Conservation (phyloP, 2,888 invertebrate species). For the Cryptops parisi region DNA sequence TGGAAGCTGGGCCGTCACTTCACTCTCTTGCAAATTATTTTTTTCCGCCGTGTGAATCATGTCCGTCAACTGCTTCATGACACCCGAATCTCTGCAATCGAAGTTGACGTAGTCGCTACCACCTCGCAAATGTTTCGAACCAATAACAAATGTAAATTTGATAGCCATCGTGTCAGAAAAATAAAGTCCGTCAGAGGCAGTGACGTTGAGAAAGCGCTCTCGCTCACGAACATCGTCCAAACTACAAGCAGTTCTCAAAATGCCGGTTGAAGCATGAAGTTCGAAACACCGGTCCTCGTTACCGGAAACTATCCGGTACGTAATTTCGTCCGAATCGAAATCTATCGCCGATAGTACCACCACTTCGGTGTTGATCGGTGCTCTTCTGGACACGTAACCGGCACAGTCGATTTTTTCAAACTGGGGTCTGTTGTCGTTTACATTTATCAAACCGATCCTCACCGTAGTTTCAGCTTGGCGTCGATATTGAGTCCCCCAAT, state of each 20-base stretch:
- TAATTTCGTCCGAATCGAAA: constrained; percentile 81
- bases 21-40: constrained; percentile 39
- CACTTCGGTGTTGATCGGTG: constrained; percentile 65
- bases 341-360: constrained; percentile 83
- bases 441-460: constrained; percentile 60
- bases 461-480: constrained; percentile 80
- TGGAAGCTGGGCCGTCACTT: constrained; percentile 40
- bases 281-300: constrained; percentile 83
- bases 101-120: constrained; percentile 37
- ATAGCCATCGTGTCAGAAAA: constrained; percentile 73
- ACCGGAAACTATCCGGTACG: constrained; percentile 71
- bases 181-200: constrained; percentile 84
- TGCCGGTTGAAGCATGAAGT: constrained; percentile 64
- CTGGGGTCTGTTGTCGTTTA: constrained; percentile 87
- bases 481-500: constrained; percentile 83
- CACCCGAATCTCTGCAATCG: constrained; percentile 75
- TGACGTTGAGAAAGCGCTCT: constrained; percentile 61
- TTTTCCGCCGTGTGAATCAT: constrained; percentile 63
- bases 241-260: constrained; percentile 68
- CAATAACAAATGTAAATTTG: constrained; percentile 56
- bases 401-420: constrained; percentile 62
- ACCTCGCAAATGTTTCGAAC: constrained; percentile 23
- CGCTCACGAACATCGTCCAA: constrained; percentile 48
- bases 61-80: constrained; percentile 61
- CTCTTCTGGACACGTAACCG: constrained; percentile 61